Percentiles rank a stretch among this genome's conserved stretches.
phyloP scores from a whole-genome alignment of 2,888 invertebrate species.

The Euclidia mi region DNA sequence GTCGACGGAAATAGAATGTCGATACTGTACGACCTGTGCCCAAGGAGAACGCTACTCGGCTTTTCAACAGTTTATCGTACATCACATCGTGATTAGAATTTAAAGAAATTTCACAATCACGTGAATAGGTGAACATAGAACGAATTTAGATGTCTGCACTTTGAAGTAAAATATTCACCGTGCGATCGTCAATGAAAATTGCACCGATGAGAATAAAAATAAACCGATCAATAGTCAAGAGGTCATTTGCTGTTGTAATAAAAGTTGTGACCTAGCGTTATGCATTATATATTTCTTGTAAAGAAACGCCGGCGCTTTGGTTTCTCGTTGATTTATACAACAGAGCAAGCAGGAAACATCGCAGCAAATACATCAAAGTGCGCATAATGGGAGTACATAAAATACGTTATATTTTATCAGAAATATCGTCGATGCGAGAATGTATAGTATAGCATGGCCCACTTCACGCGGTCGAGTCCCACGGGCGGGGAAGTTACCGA shows the following conservation, averaged over 20 bases:
- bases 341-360: slow-evolving; percentile 15
- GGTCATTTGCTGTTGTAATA: slow-evolving; percentile 20
- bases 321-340: slow-evolving; percentile 2
- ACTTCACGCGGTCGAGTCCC: slow-evolving; percentile 46
- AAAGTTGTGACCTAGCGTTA: background rate
- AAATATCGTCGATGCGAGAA: slow-evolving; percentile 46
- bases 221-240: slow-evolving; percentile 33
- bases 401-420: slow-evolving; percentile 39
- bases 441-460: slow-evolving; percentile 43
- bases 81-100: slow-evolving; percentile 14
- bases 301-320: background rate
- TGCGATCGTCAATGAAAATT: slow-evolving; percentile 29
- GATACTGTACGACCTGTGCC: slow-evolving; percentile 59
- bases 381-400: slow-evolving; percentile 28
- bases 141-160: slow-evolving; percentile 1
- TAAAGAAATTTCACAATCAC: slow-evolving; percentile 5
- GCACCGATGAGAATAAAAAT: slow-evolving; percentile 31
- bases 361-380: slow-evolving; percentile 31
- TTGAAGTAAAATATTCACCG: slow-evolving; percentile 39
- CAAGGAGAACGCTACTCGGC: slow-evolving; percentile 44
- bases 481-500: slow-evolving; percentile 49
- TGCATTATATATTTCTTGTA: background rate
- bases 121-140: background rate
- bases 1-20: slow-evolving; percentile 73
- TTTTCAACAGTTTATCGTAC: slow-evolving; percentile 22